Conservation (phyloP, 1,140 invertebrate species). For the Sarcophaga bullata region DNA sequence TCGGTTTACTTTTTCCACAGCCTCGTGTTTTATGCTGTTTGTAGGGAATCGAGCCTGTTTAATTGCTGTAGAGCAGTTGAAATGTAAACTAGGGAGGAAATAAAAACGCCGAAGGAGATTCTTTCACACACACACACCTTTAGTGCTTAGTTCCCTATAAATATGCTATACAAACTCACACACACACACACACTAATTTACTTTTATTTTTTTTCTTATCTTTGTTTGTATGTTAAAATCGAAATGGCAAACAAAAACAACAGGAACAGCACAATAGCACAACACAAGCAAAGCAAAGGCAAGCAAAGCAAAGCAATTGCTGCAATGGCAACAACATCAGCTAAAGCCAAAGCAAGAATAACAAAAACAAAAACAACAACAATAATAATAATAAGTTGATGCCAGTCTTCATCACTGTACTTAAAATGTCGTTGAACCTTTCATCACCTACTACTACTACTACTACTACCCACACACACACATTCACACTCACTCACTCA, state of each 20-base stretch:
- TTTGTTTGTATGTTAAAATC: constrained; percentile 27
- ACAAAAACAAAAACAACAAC: neutral
- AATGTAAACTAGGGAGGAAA: neutral
- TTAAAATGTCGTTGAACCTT: constrained; percentile 18
- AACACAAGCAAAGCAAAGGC: no score
- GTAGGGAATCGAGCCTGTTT: no score
- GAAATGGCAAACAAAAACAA: neutral
- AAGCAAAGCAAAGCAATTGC: no score
- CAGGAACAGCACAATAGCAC: neutral
- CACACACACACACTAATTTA: neutral
- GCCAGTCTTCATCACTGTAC: constrained; percentile 8
- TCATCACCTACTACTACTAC: neutral
- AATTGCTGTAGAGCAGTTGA: neutral
- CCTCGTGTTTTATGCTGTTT: neutral
- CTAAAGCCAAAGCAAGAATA: neutral
- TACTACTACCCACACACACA: neutral
- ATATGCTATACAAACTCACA: neutral
- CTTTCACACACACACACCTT: neutral
- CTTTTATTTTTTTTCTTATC: neutral
- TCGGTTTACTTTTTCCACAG: neutral
- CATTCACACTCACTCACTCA: neutral
- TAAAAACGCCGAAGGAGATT: neutral
- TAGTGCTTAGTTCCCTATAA: neutral
- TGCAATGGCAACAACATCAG: neutral
- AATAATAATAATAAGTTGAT: constrained; percentile 16